Percentiles rank a stretch among this genome's conserved stretches.
phyloP scores from a whole-genome alignment of 2,888 invertebrate genomes.

The Brenthis daphne region DNA sequence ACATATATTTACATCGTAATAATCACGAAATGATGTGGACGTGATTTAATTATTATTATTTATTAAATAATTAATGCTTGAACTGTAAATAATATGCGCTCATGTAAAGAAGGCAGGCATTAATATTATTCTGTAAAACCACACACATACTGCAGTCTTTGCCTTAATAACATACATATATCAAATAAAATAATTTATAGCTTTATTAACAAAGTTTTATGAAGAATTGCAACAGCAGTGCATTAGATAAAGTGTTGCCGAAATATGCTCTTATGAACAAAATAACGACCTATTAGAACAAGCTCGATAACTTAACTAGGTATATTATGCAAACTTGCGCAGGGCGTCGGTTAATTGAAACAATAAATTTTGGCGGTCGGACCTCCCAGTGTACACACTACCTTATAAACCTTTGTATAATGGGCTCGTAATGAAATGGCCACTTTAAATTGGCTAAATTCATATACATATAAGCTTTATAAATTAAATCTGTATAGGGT shows the following conservation, averaged over 20 bases:
- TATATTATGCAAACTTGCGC: slow-evolving; percentile 36
- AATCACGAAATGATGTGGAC: too few relatives aligned
- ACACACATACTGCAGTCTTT: too few relatives aligned
- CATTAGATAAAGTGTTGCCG: slow-evolving; percentile 1
- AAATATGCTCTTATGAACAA: slow-evolving; percentile 21
- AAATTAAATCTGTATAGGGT: slow-evolving; percentile 2
- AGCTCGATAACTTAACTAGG: slow-evolving; percentile 31
- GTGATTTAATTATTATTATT: too few relatives aligned
- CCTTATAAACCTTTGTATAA: slow-evolving; percentile 22
- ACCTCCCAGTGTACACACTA: slow-evolving; percentile 39
- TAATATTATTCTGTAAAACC: too few relatives aligned
- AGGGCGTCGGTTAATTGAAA: slow-evolving; percentile 47
- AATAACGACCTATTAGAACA: slow-evolving; percentile 12
- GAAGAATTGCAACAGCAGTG: slow-evolving; percentile 12
- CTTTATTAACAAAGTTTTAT: slow-evolving; percentile 13
- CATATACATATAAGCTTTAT: neutral
- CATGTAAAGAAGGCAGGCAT: too few relatives aligned
- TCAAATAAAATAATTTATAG: neutral
- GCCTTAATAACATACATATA: too few relatives aligned
- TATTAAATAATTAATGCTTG: too few relatives aligned
- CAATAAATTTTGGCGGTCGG: slow-evolving; percentile 49
- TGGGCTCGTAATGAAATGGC: slow-evolving; percentile 26
- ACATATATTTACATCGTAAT: too few relatives aligned
- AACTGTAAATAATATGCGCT: too few relatives aligned
- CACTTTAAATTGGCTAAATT: slow-evolving; percentile 13